These are phyloP conservation scores for Cataglyphis hispanica DNA, from an alignment of 1,140 invertebrate genomes.

Conservation along the genomic window DNA sequence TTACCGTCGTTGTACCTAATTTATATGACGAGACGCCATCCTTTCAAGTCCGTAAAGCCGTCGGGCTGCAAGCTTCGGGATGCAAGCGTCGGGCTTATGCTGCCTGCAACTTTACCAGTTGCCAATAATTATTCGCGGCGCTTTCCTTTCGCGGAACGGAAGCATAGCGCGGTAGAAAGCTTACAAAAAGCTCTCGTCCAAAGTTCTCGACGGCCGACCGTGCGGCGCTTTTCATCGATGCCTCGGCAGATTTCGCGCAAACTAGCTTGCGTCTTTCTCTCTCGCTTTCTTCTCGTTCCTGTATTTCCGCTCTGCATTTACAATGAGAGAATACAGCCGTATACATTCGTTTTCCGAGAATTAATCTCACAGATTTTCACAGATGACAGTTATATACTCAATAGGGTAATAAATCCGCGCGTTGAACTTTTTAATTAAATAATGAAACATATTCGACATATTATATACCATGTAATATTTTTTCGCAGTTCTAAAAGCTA, in stretches of 20 bases:
- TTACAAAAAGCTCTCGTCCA: slow-evolving; percentile 64
- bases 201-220: slow-evolving; percentile 64
- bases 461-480: not conserved
- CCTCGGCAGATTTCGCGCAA: slow-evolving; percentile 18
- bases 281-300: not conserved
- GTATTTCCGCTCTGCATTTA: not conserved
- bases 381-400: not conserved
- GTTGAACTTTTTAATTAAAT: slow-evolving; percentile 39
- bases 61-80: not conserved
- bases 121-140: slow-evolving; percentile 74
- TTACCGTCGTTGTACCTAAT: slow-evolving; percentile 75
- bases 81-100: slow-evolving; percentile 31
- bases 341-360: not conserved
- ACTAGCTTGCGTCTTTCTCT: slow-evolving; percentile 35
- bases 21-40: slow-evolving; percentile 56
- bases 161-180: slow-evolving; percentile 68
- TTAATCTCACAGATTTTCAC: not conserved
- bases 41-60: slow-evolving; percentile 49
- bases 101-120: slow-evolving; percentile 74
- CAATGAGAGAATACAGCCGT: not conserved
- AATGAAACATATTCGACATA: slow-evolving; percentile 1
- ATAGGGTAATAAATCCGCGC: not conserved
- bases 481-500: not conserved
- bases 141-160: slow-evolving; percentile 67
- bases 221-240: slow-evolving; percentile 48